Base-by-base conservation (phyloP, 2,888 invertebrate genomes). In the Chrysolina americana region DNA sequence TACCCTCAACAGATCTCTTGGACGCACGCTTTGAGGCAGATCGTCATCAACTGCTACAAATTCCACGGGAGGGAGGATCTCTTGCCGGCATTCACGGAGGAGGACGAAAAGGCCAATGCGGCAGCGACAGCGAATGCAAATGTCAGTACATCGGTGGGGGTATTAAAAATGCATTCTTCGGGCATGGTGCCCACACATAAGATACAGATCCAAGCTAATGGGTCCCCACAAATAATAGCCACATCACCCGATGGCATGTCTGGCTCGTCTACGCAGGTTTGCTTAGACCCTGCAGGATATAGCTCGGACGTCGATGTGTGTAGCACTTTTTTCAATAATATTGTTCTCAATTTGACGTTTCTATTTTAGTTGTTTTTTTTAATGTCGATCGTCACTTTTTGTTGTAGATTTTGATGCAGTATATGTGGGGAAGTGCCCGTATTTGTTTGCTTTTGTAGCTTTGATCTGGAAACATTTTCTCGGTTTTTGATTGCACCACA, bases 21-120 rank as follows among this genome's bases (percentile, higher is more conserved):
- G 98, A 98, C 98, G 36, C 97, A 98, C 89, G 98, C 98, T 41
- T 90, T 98, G 82, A 92, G 98, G 65, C 97, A 98, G 89, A 98
- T 98, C 83, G 98, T 98, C 76, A 95, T 97, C 86, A 98, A 98
- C 89, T 98, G 98, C 89, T 98, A 98, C 91, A 98, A 97, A 90
- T 98, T 96, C 90, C 98, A 98, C 89, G 97, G 98, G 0, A 92
- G 98, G 81, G 98, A 98, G 89, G 98, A 98, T 88, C 91, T 98
- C 79, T 89, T 98, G 85, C 98, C 98, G 17, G 96, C 97, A 53
- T 98, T 98, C 89, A 95, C 93, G 69, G 98, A 97, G 86, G 96
- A 97, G 74, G 96, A 96, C 75, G 96, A 96, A 78, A 95, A 95
- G 82, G 91, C 92, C 19, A 92, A 91, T 83, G 89, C 90, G 85